Evolutionary conservation across 2,797 vertebrate genomes (phyloP), one percentile per base, ranked within the genome.

Genomic region (Rhinatrema bivittatum): DNA sequence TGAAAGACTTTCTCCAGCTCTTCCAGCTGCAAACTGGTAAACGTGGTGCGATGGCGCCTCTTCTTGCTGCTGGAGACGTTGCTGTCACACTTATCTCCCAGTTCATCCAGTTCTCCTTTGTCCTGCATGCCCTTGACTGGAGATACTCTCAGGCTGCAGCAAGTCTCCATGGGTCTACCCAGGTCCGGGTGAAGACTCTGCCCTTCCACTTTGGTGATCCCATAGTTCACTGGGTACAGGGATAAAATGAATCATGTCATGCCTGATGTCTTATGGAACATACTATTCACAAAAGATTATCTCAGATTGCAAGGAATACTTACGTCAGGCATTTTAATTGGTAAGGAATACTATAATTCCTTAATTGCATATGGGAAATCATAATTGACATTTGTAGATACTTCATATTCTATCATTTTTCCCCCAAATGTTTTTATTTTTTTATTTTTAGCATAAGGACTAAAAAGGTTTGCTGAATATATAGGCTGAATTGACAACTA

Each of bases 51-150:
- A 71, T 99, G 94, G 21, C 96, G 81, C 62, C 94, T 72, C 75
- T 99, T 99, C 72, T 98, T 98, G 53, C 94, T 98, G 81, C 95
- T 99, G 53, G 94, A 95, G 48, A 99, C 95, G 19, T 97, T 97
- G 37, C 90, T 96, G 88, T 98, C 95, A 53, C 94, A 92, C 47
- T 96, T 97, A 65, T 90, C 87, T 5, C 81, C 84, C 27, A 88
- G 76, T 59, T 97, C 91, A 37, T 94, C 93, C 66, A 91, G 44
- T 6, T 95, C 91, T 2, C 79, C 70, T 36, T 92, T 94, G 40
- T 82, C 87, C 28, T 76, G 83, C 5, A 82, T 81, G 25, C 74
- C 82, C 49, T 80, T 72, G 32, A 63, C 89, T 0, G 93, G 91
- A 7, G 92, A 95, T 53, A 87, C 78, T 20, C 90, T 73, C 44